phyloP scores from a whole-genome alignment of 2,113 vertebrate species.

The Neofelis nebulosa region DNA sequence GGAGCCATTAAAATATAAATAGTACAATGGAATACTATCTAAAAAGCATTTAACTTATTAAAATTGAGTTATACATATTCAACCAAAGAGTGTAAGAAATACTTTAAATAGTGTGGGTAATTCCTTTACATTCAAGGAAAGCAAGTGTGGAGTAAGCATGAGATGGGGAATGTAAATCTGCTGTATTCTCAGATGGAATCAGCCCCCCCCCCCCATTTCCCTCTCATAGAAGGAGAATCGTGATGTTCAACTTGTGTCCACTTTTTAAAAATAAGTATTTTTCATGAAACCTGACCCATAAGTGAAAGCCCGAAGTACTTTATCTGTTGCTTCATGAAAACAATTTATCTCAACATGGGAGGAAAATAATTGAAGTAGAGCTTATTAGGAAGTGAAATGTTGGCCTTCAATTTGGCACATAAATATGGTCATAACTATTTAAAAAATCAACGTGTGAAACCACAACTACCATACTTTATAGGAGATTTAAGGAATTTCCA shows the following conservation, averaged over 20 bases:
- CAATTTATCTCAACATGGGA: not conserved
- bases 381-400: not conserved
- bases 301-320: not conserved
- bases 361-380: not conserved
- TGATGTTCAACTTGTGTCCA: not conserved
- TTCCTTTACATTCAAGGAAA: not conserved
- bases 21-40: not conserved
- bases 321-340: not conserved
- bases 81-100: not conserved
- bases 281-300: not conserved
- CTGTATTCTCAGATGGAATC: not conserved
- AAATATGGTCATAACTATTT: not conserved
- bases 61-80: not conserved
- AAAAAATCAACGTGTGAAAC: not conserved
- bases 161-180: not conserved
- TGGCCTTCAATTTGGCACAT: not conserved
- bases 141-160: not conserved
- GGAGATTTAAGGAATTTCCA: not conserved
- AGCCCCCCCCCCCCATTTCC: not conserved
- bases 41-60: not conserved
- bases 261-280: not conserved
- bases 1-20: constrained; percentile 6
- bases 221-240: not conserved
- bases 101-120: not conserved
- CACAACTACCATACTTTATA: not conserved